Evolutionary conservation across 2,888 invertebrate species (phyloP), one percentile per base, ranked within the genome.

Genomic region (Diploptera punctata): DNA sequence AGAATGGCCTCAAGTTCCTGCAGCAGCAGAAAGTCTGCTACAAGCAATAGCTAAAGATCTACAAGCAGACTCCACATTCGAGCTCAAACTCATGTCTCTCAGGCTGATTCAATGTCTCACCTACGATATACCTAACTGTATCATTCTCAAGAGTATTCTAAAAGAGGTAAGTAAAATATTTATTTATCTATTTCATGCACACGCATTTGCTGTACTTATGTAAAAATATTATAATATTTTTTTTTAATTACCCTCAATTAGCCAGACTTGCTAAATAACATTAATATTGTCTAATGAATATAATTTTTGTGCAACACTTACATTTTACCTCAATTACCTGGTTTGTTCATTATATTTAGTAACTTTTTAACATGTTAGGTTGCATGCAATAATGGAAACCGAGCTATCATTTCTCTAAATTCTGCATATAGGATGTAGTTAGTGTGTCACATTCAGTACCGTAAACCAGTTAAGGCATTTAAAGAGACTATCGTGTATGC

Each of bases 1-100:
- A 80, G 33, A 77, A 76, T 43, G 83, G 82, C 2, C 75, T 83
- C 24, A 43, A 75, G 10, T 75, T 77, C 72, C 74, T 79, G 24
- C 77, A 78, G 67, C 77, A 77, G 5, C 71, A 77, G 33, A 70
- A 73, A 7, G 60, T 67, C 9, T 79, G 43, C 71, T 78, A 16
- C 33, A 65, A 13, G 75, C 75, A 9, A 47, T 78, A n/a, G 69
- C 73, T 7, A 65, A 74, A 10, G 71, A 74, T 21, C 74, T 79
- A 10, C 69, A 76, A 29, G 67, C 65, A 24, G 77, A 78, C 54
- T 71, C 52, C 13, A 74, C 74, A 13, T 75, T 74, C 16, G 79
- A 78, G 57, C 73, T 78, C 31, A 75, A 76, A 65, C 69, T 78
- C 4, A 74, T 79, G 74, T 73, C 76, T 1, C 74, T 79, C 29